A percentile compares a stretch with the other conserved stretches of the same genome.
Evolutionary conservation across 2,888 invertebrate species (phyloP).

Genomic region (Suillia variegata): DNA sequence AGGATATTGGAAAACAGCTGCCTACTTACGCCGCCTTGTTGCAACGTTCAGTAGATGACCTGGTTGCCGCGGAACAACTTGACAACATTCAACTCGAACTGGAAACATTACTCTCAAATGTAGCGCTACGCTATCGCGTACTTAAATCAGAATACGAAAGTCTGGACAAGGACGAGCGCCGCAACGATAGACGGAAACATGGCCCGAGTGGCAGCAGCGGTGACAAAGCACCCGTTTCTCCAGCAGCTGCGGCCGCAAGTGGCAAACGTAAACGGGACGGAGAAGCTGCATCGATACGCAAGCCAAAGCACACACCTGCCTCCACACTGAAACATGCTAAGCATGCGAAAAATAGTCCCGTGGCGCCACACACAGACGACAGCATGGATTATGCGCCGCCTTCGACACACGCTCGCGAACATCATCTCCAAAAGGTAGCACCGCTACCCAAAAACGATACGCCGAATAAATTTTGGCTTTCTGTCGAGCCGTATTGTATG

Average conservation of each 20-base stretch:
- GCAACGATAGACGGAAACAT: conserved; percentile 61
- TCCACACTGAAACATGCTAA: conserved; percentile 69
- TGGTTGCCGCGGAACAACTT: conserved; percentile 85
- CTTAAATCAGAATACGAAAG: conserved; percentile 78
- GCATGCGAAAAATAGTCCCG: conserved; percentile 60
- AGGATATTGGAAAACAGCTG: conserved; percentile 71
- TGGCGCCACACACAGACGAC: conserved; percentile 62
- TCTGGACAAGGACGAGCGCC: conserved; percentile 68
- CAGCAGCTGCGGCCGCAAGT: conserved; percentile 31
- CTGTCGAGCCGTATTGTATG: conserved; percentile 90
- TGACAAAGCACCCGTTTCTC: conserved; percentile 45
- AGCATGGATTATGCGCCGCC: conserved; percentile 50
- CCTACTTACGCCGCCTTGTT: conserved; percentile 73
- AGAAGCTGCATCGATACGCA: conserved; percentile 48
- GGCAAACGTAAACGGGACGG: conserved; percentile 58
- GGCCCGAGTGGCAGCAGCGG: conserved; percentile 24
- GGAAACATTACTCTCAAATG: conserved; percentile 82
- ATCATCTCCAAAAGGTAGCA: conserved; percentile 67
- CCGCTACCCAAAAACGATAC: conserved; percentile 90
- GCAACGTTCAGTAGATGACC: conserved; percentile 73
- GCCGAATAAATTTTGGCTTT: conserved; percentile 94
- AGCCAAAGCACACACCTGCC: conserved; percentile 66
- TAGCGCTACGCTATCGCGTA: conserved; percentile 78
- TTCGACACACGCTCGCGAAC: conserved; percentile 15
- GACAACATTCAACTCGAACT: conserved; percentile 86